A percentile compares a stretch with the other conserved stretches of the same genome.
These are phyloP conservation scores for Drosophila biarmipes DNA, from an alignment of 1,140 invertebrate species.

Conservation along the genomic window DNA sequence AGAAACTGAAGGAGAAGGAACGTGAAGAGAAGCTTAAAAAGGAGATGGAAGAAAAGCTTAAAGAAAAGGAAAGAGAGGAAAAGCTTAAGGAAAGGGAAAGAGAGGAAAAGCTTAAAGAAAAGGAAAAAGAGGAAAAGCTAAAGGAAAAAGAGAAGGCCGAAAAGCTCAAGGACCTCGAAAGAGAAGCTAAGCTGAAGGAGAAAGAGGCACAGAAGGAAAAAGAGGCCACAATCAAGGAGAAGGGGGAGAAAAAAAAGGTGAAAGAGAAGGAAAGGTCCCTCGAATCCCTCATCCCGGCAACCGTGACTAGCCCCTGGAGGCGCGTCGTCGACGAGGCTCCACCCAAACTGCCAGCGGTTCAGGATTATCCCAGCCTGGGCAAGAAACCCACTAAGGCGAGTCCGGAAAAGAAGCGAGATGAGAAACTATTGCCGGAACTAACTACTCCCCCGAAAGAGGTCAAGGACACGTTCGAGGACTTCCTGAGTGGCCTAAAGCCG, in stretches of 20 bases:
- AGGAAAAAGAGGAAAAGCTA: neutral
- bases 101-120: slow-evolving; percentile 1
- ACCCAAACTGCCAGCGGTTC: slow-evolving; percentile 21
- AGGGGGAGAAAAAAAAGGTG: slow-evolving; percentile 8
- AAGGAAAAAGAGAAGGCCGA: slow-evolving; percentile 3
- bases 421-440: slow-evolving; percentile 25
- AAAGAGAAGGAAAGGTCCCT: slow-evolving; percentile 10
- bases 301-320: slow-evolving; percentile 26
- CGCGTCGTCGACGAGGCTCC: slow-evolving; percentile 17
- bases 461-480: slow-evolving; percentile 64
- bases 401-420: slow-evolving; percentile 40
- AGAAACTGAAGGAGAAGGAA: slow-evolving; percentile 1
- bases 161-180: slow-evolving; percentile 1
- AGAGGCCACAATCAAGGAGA: slow-evolving; percentile 1
- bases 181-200: slow-evolving; percentile 4
- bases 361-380: slow-evolving; percentile 38
- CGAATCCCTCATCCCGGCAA: neutral
- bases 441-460: slow-evolving; percentile 21
- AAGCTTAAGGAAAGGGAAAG: neutral
- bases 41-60: slow-evolving; percentile 12
- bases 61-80: slow-evolving; percentile 3
- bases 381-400: slow-evolving; percentile 10
- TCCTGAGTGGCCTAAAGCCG: slow-evolving; percentile 55
- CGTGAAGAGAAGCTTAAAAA: neutral
- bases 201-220: slow-evolving; percentile 15